Conservation (phyloP, 2,113 vertebrate species). For the Empidonax alnorum region DNA sequence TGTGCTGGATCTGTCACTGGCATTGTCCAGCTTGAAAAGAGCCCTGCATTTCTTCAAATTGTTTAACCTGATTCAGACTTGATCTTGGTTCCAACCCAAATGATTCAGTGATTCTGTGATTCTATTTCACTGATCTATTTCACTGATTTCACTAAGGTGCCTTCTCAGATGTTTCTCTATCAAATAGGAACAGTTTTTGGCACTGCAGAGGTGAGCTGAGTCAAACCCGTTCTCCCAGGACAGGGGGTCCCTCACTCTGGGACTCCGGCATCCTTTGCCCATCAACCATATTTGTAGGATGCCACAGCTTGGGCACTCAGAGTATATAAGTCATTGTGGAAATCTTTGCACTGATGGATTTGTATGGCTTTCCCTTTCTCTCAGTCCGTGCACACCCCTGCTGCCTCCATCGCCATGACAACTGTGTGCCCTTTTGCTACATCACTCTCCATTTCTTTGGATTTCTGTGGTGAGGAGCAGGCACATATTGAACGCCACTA, state of each 20-base stretch:
- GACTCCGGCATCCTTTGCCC: neutral
- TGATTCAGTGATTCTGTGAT: neutral
- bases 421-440: neutral
- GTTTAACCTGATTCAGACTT: neutral
- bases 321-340: neutral
- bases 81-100: neutral
- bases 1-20: neutral
- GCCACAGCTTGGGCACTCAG: neutral
- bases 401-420: slow-evolving; percentile 15
- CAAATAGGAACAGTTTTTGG: neutral
- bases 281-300: neutral
- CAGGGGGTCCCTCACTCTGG: neutral
- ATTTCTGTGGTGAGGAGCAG: neutral
- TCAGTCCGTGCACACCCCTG: rapidly evolving
- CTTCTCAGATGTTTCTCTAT: neutral
- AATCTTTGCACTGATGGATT: neutral
- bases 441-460: neutral
- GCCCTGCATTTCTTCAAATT: neutral
- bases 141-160: neutral
- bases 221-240: neutral
- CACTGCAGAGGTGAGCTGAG: neutral
- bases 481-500: rapidly evolving
- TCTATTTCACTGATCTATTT: neutral
- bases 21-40: neutral
- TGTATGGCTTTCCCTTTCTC: neutral